Percentiles rank a stretch among this genome's conserved stretches.
Conservation (phyloP, 1,140 invertebrate species). For the Neocloeon triangulifer region DNA sequence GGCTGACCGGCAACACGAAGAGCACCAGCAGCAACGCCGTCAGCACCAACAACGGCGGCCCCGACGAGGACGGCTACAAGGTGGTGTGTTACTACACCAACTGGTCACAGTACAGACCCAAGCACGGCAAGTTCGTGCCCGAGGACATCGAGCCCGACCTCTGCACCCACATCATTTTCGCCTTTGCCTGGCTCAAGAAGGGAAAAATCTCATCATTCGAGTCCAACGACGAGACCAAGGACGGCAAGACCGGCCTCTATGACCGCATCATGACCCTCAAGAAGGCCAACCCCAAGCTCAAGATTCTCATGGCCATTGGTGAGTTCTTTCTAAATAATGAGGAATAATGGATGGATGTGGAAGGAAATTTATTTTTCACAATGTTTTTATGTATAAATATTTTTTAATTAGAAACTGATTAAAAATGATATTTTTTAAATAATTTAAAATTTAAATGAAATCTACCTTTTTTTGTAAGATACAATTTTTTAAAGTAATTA, state of each 20-base stretch:
- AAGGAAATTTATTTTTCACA: too few relatives aligned
- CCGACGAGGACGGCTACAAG: conserved; percentile 34
- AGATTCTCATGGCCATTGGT: conserved; percentile 76
- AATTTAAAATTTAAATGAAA: too few relatives aligned
- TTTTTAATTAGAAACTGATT: too few relatives aligned
- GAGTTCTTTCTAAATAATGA: too few relatives aligned
- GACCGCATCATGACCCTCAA: conserved; percentile 63
- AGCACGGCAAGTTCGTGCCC: conserved; percentile 77
- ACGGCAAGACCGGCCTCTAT: conserved; percentile 73
- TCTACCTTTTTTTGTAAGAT: too few relatives aligned
- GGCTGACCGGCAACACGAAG: conserved; percentile 18
- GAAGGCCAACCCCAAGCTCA: conserved; percentile 72
- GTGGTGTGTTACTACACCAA: conserved; percentile 92
- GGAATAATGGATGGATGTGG: too few relatives aligned
- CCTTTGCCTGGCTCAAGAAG: conserved; percentile 93
- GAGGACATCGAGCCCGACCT: conserved; percentile 89
- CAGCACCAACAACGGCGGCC: conserved; percentile 20
- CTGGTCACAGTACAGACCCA: conserved; percentile 89
- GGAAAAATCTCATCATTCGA: conserved; percentile 80
- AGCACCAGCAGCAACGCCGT: conserved; percentile 30
- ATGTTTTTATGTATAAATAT: too few relatives aligned
- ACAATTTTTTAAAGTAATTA: too few relatives aligned
- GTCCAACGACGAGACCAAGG: conserved; percentile 78
- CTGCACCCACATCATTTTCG: conserved; percentile 89
- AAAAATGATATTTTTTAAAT: too few relatives aligned